These are phyloP conservation scores for Siniperca obscura DNA, from an alignment of 2,797 vertebrate genomes.

Conservation along the genomic window DNA sequence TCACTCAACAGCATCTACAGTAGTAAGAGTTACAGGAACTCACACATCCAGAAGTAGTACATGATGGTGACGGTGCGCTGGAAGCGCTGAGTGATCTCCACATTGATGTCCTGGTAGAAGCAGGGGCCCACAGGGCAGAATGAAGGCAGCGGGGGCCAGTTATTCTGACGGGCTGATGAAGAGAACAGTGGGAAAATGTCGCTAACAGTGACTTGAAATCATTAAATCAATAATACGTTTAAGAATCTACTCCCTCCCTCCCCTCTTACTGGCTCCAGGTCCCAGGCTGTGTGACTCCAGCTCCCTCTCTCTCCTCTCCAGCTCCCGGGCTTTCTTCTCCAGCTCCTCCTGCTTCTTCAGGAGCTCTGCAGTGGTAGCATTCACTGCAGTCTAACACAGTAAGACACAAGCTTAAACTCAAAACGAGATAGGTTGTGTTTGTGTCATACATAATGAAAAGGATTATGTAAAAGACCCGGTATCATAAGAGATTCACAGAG, in stretches of 20 bases:
- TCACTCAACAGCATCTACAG: neutral
- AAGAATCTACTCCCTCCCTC: neutral
- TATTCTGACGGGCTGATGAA: conserved; percentile 89
- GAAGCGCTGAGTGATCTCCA: conserved; percentile 94
- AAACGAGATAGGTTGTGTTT: conserved; percentile 4
- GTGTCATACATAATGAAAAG: conserved; percentile 30
- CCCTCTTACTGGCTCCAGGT: conserved; percentile 82
- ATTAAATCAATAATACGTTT: neutral
- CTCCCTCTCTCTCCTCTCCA: conserved; percentile 94
- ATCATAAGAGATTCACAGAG: neutral
- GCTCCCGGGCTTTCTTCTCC: conserved; percentile 92
- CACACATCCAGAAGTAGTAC: conserved; percentile 99
- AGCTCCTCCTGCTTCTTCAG: conserved; percentile 95
- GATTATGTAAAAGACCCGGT: neutral
- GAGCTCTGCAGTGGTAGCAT: conserved; percentile 89
- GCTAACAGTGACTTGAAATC: neutral
- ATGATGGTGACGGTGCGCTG: conserved; percentile 93
- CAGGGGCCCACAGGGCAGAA: conserved; percentile 96
- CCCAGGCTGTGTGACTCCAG: conserved; percentile 89
- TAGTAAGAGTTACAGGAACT: conserved; percentile 69
- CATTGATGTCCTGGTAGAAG: conserved; percentile 95
- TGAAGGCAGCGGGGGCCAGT: conserved; percentile 95
- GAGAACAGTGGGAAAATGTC: neutral
- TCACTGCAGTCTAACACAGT: conserved; percentile 72
- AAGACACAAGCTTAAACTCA: conserved; percentile 10